Evolutionary conservation across 2,113 vertebrate genomes (phyloP), one percentile per base, ranked within the genome.

Genomic region (Scartelaos histophorus): DNA sequence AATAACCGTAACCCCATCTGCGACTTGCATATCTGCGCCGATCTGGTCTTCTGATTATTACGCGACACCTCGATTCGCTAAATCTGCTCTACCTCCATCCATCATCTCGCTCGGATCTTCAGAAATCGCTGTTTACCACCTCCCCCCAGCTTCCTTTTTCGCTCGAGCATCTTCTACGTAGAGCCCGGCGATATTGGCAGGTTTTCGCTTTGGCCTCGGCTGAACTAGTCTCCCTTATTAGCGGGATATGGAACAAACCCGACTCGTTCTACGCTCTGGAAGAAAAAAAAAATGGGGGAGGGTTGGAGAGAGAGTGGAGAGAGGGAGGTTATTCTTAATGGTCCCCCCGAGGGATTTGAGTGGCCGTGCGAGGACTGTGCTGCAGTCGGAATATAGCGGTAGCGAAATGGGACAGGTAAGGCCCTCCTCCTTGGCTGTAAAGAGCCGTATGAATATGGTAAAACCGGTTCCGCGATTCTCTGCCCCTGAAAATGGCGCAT

Each of bases 381-480:
- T 85, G 76, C 80, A 78, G 56, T 25, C 12, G 56, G 71, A 75
- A 84, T 88, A 51, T 74, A 86, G 84, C 76, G 70, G 15, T 64
- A 84, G 87, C 74, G 75, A 93, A 92, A 89, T 91, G 82, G 91
- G 88, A 88, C 90, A 92, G 91, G 90, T 92, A 87, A 86, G 82
- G 82, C 80, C 81, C 83, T 76, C 73, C 77, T 74, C 78, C 70
- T 69, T 73, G 76, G 53, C 69, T 89, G 67, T 80, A 85, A 89
- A 87, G 87, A 85, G 78, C 78, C 78, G 84, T 81, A 92, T 93
- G 91, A 92, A 93, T 91, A 92, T 93, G 92, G 91, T 92, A 92
- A 93, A 91, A 88, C 91, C 81, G 79, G 87, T 88, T 81, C 89
- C 88, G 91, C 78, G 90, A 92, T 91, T 91, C 90, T 89, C 81